Evolutionary conservation across 2,113 vertebrate species (phyloP), one percentile per base, ranked within the genome.

Genomic region (Oncorhynchus tshawytscha): DNA sequence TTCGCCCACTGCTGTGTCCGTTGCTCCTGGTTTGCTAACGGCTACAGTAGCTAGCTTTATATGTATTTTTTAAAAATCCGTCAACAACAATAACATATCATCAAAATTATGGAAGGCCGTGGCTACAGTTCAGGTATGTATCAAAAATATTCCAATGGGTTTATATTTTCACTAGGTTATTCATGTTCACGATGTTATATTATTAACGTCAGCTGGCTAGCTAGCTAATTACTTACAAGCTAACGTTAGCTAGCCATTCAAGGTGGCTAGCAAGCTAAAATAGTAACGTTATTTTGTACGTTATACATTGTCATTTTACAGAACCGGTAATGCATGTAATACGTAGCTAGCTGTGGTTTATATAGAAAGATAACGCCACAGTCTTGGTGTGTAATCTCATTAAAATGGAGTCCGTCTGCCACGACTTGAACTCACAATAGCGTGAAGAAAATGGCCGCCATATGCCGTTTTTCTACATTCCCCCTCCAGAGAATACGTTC

Each of bases 71-170:
- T n/a, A 0, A 12, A 5, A 5, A 74, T 49, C 45, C 5, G 1
- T 54, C 0, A 49, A 71, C 57, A 16, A 45, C 24, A 70, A 59
- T 67, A 70, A 29, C 15, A 18, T 62, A 75, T 25, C 3, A 11
- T 12, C 22, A 48, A 20, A 20, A 75, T 67, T 0, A 94, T 94
- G 93, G 92, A 94, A 68, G 79, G 81, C 16, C 88, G 93, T 73
- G 84, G 90, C 70, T 94, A 90, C 75, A 84, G 88, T 62, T 91
- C 93, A 54, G 90, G 93, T 93, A 77, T 77, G 11, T 66, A 74
- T 62, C 59, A 22, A 22, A 22, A 11, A 62, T 5, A 62, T 62
- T 9, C 11, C 2, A 22, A 9, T 22, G 59, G 59, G 51, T 18
- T 62, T 9, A 60, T 22, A 22, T 60, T 60, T 20, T 60, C 4